Conservation (phyloP, 2,797 vertebrate species). For the Halcyon chelicuti region DNA sequence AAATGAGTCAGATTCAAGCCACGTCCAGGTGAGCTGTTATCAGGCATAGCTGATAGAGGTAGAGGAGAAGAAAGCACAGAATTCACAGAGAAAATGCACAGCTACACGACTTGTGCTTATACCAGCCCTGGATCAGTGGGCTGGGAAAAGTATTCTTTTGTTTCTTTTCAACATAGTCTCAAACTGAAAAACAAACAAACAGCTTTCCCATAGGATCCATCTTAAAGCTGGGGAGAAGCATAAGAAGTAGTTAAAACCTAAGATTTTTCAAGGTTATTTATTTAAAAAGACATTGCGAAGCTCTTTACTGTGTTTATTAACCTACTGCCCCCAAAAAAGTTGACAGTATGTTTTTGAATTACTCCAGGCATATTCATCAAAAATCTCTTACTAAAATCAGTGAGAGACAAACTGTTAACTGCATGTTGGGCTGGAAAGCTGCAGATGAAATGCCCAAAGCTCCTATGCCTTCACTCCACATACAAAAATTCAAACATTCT, state of each 20-base stretch:
- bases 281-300: background rate
- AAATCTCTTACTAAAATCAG: slow-evolving; percentile 8
- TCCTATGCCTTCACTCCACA: background rate
- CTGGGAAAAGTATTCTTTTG: background rate
- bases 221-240: background rate
- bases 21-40: background rate
- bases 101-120: accelerated
- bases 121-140: background rate
- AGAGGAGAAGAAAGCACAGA: background rate
- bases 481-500: slow-evolving; percentile 14
- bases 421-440: background rate
- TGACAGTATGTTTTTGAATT: background rate
- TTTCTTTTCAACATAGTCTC: background rate
- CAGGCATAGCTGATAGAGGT: background rate
- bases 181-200: background rate
- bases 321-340: background rate
- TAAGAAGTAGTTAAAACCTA: background rate
- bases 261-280: background rate
- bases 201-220: background rate
- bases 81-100: background rate
- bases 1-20: background rate
- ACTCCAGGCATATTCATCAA: background rate
- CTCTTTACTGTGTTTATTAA: background rate
- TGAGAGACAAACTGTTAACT: background rate
- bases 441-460: background rate